Conservation (phyloP, 2,797 vertebrate genomes). For the Chelon auratus region DNA sequence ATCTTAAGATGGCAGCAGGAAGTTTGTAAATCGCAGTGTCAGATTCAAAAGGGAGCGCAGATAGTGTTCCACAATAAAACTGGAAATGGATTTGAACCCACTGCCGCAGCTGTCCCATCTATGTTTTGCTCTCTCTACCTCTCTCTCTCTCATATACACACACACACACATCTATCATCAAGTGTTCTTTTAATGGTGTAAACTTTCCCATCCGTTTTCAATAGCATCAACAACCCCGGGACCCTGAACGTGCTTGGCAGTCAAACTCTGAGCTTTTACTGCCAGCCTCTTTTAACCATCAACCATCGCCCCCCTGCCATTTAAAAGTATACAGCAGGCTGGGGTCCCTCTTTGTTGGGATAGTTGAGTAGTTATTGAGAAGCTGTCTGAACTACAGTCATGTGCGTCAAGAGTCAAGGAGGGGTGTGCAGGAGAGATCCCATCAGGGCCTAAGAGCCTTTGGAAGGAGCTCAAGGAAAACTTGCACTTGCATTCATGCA, state of each 20-base stretch:
- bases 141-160: slow-evolving; percentile 17
- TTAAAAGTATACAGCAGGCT: slow-evolving; percentile 65
- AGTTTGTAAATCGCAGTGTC: slow-evolving; percentile 79
- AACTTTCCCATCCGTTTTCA: slow-evolving; percentile 82
- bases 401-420: slow-evolving; percentile 54
- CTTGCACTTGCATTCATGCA: slow-evolving; percentile 36
- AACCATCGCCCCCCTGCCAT: slow-evolving; percentile 60
- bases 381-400: slow-evolving; percentile 61
- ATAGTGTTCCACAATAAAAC: slow-evolving; percentile 83
- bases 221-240: slow-evolving; percentile 76
- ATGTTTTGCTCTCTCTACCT: slow-evolving; percentile 61
- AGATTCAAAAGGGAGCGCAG: slow-evolving; percentile 66
- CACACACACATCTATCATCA: slow-evolving; percentile 70
- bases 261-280: slow-evolving; percentile 75
- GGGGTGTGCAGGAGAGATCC: slow-evolving; percentile 61
- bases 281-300: slow-evolving; percentile 74
- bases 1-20: slow-evolving; percentile 79
- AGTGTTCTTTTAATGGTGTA: slow-evolving; percentile 75
- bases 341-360: slow-evolving; percentile 63
- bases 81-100: slow-evolving; percentile 70
- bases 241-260: slow-evolving; percentile 81
- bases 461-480: slow-evolving; percentile 64
- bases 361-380: slow-evolving; percentile 67
- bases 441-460: slow-evolving; percentile 56
- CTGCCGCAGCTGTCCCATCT: slow-evolving; percentile 78